phyloP scores from a whole-genome alignment of 2,113 vertebrate genomes.

The Dendropsophus ebraccatus region DNA sequence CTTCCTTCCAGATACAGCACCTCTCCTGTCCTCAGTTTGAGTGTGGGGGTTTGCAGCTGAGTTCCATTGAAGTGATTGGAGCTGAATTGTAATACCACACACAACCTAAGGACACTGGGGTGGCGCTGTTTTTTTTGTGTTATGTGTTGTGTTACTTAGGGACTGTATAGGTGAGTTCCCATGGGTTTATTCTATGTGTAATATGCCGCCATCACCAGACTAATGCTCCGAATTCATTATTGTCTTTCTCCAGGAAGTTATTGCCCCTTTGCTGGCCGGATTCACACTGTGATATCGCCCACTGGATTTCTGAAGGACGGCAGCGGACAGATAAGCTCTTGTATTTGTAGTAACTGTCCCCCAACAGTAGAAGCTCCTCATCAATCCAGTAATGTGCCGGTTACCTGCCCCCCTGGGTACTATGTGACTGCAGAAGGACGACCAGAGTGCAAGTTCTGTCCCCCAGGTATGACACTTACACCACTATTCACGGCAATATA shows the following conservation, averaged over 20 bases:
- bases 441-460: conserved; percentile 68
- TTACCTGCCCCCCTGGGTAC: conserved; percentile 3
- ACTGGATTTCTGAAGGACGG: conserved; percentile 65
- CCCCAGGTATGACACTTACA: conserved; percentile 64
- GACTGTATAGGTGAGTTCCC: too few relatives aligned
- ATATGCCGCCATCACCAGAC: too few relatives aligned
- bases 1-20: too few relatives aligned
- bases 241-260: conserved; percentile 66
- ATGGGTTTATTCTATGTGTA: too few relatives aligned
- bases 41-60: too few relatives aligned
- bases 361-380: conserved; percentile 55
- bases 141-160: too few relatives aligned
- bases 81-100: too few relatives aligned
- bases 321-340: conserved; percentile 69
- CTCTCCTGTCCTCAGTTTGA: too few relatives aligned
- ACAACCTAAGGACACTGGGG: too few relatives aligned
- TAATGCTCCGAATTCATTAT: background rate
- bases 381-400: conserved; percentile 5
- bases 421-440: conserved; percentile 2
- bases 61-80: too few relatives aligned
- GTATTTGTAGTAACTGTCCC: conserved; percentile 67
- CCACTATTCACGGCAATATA: too few relatives aligned
- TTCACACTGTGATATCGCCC: conserved; percentile 69
- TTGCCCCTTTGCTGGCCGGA: conserved; percentile 71
- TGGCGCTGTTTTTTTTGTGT: too few relatives aligned